These are phyloP conservation scores for Channallabes apus DNA, from an alignment of 2,797 vertebrate genomes.

Conservation along the genomic window DNA sequence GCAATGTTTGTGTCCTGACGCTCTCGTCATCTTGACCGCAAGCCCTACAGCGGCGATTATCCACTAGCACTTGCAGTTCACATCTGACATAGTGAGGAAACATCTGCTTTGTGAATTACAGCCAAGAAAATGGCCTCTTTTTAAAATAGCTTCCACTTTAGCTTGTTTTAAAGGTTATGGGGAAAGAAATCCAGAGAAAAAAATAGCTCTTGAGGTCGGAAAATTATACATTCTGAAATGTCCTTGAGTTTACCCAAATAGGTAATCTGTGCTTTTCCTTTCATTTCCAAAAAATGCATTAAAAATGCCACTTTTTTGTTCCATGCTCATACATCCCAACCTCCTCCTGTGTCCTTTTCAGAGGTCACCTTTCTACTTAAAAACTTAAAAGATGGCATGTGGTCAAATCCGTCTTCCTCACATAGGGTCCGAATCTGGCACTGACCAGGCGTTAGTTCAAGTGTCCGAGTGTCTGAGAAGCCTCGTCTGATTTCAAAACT, in stretches of 20 bases:
- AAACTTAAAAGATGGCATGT: background rate
- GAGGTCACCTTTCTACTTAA: background rate
- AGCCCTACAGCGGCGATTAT: constrained; percentile 58
- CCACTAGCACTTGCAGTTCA: constrained; percentile 46
- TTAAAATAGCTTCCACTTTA: no score
- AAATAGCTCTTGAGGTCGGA: background rate
- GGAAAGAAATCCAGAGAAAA: background rate
- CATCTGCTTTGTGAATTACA: constrained; percentile 33
- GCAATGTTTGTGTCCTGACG: constrained; percentile 59
- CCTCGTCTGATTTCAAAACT: constrained; percentile 58
- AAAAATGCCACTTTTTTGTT: background rate
- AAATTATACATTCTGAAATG: background rate
- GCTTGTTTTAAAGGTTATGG: background rate
- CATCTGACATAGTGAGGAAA: constrained; percentile 39
- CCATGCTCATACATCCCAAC: background rate
- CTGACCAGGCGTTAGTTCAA: background rate
- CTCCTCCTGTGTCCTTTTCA: constrained; percentile 10
- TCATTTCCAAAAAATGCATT: background rate
- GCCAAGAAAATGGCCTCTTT: background rate
- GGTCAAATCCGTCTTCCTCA: background rate
- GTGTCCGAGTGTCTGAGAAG: background rate
- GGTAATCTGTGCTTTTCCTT: background rate
- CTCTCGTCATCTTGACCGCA: constrained; percentile 40
- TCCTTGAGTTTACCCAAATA: background rate
- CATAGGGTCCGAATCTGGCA: background rate